Evolutionary conservation across 2,888 invertebrate genomes (phyloP).

Genomic region (Drosophila hamatofila): DNA sequence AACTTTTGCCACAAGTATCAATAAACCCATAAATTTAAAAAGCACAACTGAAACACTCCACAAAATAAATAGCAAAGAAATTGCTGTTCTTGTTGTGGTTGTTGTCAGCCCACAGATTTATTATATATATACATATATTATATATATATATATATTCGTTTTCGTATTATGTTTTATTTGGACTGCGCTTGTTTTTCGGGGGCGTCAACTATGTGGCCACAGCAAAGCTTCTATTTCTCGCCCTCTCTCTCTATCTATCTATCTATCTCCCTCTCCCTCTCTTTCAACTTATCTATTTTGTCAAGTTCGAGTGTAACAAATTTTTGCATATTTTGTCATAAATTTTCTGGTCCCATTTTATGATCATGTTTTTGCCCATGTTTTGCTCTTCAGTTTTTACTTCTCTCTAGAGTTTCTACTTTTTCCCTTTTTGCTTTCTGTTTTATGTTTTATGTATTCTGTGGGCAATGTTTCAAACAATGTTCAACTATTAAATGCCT

Average conservation of each 20-base stretch:
- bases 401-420: background rate
- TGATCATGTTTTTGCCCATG: slow-evolving; percentile 55
- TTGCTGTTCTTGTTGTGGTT: slow-evolving; percentile 11
- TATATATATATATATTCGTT: slow-evolving; percentile 13
- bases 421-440: background rate
- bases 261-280: background rate
- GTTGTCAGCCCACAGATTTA: slow-evolving; percentile 39
- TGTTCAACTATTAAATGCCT: slow-evolving; percentile 50
- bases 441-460: slow-evolving; percentile 12
- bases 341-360: slow-evolving; percentile 56
- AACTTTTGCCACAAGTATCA: slow-evolving; percentile 55
- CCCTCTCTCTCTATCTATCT: background rate
- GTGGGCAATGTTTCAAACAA: slow-evolving; percentile 31
- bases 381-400: slow-evolving; percentile 30
- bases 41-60: slow-evolving; percentile 17
- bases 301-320: slow-evolving; percentile 66
- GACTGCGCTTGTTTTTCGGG: slow-evolving; percentile 36
- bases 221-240: background rate
- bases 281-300: slow-evolving; percentile 43
- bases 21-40: slow-evolving; percentile 72
- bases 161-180: slow-evolving; percentile 38
- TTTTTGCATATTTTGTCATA: slow-evolving; percentile 78
- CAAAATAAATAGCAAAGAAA: slow-evolving; percentile 26
- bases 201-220: slow-evolving; percentile 52
- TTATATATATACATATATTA: slow-evolving; percentile 12